phyloP scores from a whole-genome alignment of 1,140 invertebrate genomes.

The Limonius californicus region DNA sequence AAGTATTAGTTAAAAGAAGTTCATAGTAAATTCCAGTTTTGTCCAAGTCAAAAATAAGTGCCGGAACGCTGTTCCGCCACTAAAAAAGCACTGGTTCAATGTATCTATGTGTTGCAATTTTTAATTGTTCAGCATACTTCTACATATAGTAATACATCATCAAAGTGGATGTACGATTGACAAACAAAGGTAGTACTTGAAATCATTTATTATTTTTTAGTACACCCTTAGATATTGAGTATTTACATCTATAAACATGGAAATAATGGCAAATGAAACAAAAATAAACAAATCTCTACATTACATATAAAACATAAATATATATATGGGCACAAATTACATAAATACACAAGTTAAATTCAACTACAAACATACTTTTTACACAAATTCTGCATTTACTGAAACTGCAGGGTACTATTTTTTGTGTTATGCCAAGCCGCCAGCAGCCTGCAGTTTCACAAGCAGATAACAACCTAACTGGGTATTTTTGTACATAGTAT shows the following conservation, averaged over 20 bases:
- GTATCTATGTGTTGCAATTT: too few relatives aligned
- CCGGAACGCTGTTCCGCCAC: too few relatives aligned
- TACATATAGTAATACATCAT: too few relatives aligned
- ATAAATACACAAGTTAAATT: conserved; percentile 12
- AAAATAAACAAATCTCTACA: not conserved
- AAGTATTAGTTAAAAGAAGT: too few relatives aligned
- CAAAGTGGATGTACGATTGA: too few relatives aligned
- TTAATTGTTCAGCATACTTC: too few relatives aligned
- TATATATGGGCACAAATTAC: conserved; percentile 9
- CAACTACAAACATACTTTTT: conserved; percentile 6
- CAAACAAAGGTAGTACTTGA: too few relatives aligned
- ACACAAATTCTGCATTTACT: not conserved
- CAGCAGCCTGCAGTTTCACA: not conserved
- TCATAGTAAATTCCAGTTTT: too few relatives aligned
- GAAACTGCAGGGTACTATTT: not conserved
- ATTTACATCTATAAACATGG: conserved; percentile 8
- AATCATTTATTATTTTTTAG: conserved; percentile 17
- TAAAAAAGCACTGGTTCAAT: too few relatives aligned
- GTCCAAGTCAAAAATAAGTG: too few relatives aligned
- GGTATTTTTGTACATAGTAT: conserved; percentile 3
- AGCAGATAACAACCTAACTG: conserved; percentile 4
- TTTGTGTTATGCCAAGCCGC: not conserved
- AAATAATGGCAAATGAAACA: not conserved
- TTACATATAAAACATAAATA: not conserved
- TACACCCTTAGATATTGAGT: conserved; percentile 2